Evolutionary conservation across 2,888 invertebrate species (phyloP).

Genomic region (Catocala sponsa): DNA sequence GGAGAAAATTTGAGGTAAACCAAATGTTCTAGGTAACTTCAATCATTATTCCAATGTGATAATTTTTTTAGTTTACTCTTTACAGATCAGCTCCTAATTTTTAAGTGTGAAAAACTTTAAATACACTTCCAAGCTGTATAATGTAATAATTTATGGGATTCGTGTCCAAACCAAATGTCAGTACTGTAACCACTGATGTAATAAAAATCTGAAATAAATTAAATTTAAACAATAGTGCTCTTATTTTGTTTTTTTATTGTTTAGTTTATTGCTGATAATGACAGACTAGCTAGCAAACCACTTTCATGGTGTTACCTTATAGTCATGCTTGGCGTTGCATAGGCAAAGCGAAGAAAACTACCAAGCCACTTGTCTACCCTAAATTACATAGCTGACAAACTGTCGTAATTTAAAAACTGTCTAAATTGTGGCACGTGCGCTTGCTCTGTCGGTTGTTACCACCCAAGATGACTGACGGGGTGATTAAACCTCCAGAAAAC

Average conservation of each 20-base stretch:
- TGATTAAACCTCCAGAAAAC: too few relatives aligned
- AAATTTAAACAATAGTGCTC: slow-evolving; percentile 36
- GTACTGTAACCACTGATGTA: slow-evolving; percentile 72
- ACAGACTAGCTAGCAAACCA: too few relatives aligned
- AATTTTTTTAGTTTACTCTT: slow-evolving; percentile 77
- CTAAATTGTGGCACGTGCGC: too few relatives aligned
- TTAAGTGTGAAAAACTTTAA: slow-evolving; percentile 64
- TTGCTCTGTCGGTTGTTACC: too few relatives aligned
- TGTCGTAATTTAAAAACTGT: too few relatives aligned
- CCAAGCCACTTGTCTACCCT: too few relatives aligned
- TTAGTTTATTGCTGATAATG: too few relatives aligned
- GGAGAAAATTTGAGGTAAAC: slow-evolving; percentile 74
- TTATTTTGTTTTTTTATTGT: slow-evolving; percentile 16
- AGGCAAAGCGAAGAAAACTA: too few relatives aligned
- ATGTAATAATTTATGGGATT: slow-evolving; percentile 79
- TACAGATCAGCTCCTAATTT: slow-evolving; percentile 71
- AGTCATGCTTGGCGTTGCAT: too few relatives aligned
- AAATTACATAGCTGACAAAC: too few relatives aligned
- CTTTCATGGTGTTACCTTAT: too few relatives aligned
- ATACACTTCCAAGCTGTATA: slow-evolving; percentile 67
- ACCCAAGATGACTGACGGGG: too few relatives aligned
- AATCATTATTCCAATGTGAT: slow-evolving; percentile 83
- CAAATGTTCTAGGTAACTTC: slow-evolving; percentile 81
- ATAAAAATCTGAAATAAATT: slow-evolving; percentile 55
- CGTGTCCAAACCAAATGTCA: slow-evolving; percentile 69